These are phyloP conservation scores for Ormyrus pomaceus DNA, from an alignment of 2,888 invertebrate genomes.

Conservation along the genomic window DNA sequence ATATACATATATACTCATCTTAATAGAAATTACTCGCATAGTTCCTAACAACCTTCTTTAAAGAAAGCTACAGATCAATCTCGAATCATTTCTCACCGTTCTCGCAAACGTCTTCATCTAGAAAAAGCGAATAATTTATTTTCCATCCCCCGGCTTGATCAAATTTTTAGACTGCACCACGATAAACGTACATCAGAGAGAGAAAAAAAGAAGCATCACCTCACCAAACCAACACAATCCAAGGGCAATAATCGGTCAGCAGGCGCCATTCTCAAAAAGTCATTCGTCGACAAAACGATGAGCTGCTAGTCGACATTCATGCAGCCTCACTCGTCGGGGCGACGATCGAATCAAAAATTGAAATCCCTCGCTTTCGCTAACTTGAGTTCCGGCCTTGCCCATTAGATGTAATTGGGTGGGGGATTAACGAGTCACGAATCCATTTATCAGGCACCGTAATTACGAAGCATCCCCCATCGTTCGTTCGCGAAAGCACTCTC, in stretches of 20 bases:
- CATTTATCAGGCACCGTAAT: slow-evolving; percentile 74
- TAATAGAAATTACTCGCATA: no score
- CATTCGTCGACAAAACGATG: slow-evolving; percentile 9
- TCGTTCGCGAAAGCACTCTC: slow-evolving; percentile 34
- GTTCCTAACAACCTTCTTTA: no score
- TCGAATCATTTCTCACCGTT: no score
- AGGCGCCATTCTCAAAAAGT: not conserved
- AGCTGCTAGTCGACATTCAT: no score
- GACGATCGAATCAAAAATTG: slow-evolving; percentile 44
- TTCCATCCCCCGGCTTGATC: not conserved
- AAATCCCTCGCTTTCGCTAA: slow-evolving; percentile 36
- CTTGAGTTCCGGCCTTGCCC: slow-evolving; percentile 57
- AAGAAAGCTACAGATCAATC: no score
- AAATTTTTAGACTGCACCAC: not conserved
- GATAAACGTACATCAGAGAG: not conserved
- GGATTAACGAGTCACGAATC: slow-evolving; percentile 74
- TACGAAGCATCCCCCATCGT: slow-evolving; percentile 69
- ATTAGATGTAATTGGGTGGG: slow-evolving; percentile 72
- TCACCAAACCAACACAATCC: not conserved
- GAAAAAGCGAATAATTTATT: not conserved
- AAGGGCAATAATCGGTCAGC: no score
- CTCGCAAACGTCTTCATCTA: no score
- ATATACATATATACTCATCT: no score
- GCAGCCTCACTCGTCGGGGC: not conserved
- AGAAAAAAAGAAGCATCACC: not conserved